Conservation (phyloP, 2,888 invertebrate species). For the Tortricodes alternella region DNA sequence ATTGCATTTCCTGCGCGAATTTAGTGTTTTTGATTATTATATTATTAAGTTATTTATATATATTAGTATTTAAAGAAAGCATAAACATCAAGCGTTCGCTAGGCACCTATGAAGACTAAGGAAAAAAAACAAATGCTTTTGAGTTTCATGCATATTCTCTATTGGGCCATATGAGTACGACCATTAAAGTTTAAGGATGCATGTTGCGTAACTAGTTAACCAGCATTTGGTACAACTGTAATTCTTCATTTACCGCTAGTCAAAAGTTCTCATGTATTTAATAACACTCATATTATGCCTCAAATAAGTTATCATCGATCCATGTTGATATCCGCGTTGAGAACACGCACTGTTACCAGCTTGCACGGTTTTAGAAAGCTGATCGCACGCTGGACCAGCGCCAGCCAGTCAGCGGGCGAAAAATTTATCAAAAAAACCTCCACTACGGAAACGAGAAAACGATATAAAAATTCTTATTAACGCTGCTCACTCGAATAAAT, state of each 20-base stretch:
- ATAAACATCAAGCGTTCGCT: too few species aligned
- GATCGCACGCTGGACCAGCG: slow-evolving; percentile 67
- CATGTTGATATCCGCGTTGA: slow-evolving; percentile 66
- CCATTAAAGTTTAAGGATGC: too few species aligned
- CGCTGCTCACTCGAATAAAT: slow-evolving; percentile 23
- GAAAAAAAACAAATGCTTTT: too few species aligned
- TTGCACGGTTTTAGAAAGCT: slow-evolving; percentile 74
- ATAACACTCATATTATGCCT: slow-evolving; percentile 38
- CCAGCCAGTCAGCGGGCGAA: slow-evolving; percentile 59
- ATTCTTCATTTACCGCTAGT: neutral
- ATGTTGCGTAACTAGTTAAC: too few species aligned
- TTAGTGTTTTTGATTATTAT: too few species aligned
- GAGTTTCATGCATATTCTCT: too few species aligned
- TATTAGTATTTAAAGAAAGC: too few species aligned
- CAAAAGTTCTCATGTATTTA: slow-evolving; percentile 6
- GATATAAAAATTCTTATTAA: slow-evolving; percentile 41
- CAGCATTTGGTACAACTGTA: too few species aligned
- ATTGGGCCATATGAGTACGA: too few species aligned
- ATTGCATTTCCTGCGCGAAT: too few species aligned
- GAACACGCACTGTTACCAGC: slow-evolving; percentile 60
- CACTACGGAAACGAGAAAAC: slow-evolving; percentile 39
- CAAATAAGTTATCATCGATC: slow-evolving; percentile 46
- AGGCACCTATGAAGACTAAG: too few species aligned
- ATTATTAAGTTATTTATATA: too few species aligned
- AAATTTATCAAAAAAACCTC: slow-evolving; percentile 54